Evolutionary conservation across 1,140 invertebrate genomes (phyloP).

Genomic region (Cyclina sinensis): DNA sequence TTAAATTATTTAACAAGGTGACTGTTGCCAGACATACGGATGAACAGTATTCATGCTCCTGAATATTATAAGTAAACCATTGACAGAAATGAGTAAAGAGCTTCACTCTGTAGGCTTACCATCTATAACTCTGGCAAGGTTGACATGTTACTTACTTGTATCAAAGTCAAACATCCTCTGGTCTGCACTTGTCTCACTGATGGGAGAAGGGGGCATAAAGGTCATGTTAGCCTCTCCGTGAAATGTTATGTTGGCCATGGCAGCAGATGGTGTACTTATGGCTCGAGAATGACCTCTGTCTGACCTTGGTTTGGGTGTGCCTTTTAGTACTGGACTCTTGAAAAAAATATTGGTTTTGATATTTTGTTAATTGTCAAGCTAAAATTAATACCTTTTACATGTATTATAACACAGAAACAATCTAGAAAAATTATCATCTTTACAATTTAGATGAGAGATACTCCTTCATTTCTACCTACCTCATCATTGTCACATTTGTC

Average conservation of each 20-base stretch:
- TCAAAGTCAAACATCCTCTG: conserved; percentile 13
- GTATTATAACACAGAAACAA: too few relatives aligned
- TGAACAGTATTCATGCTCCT: background rate
- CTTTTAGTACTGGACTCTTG: background rate
- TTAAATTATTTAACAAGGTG: too few relatives aligned
- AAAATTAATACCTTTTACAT: too few relatives aligned
- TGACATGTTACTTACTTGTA: background rate
- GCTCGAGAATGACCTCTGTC: background rate
- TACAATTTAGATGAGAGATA: too few relatives aligned
- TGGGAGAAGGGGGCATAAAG: conserved; percentile 52
- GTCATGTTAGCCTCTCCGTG: conserved; percentile 53
- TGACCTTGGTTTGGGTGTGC: background rate
- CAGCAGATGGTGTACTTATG: conserved; percentile 58
- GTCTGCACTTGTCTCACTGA: background rate
- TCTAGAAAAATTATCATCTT: too few relatives aligned
- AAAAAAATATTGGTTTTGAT: too few relatives aligned
- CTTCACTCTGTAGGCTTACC: background rate
- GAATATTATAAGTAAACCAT: background rate
- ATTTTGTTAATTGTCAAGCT: too few relatives aligned
- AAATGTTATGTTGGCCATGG: conserved; percentile 59
- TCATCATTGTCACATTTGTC: background rate
- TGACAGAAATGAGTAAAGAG: background rate
- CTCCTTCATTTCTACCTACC: background rate
- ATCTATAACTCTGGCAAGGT: background rate
- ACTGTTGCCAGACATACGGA: background rate